phyloP scores from a whole-genome alignment of 2,888 invertebrate species.

The Amphipyra berbera region DNA sequence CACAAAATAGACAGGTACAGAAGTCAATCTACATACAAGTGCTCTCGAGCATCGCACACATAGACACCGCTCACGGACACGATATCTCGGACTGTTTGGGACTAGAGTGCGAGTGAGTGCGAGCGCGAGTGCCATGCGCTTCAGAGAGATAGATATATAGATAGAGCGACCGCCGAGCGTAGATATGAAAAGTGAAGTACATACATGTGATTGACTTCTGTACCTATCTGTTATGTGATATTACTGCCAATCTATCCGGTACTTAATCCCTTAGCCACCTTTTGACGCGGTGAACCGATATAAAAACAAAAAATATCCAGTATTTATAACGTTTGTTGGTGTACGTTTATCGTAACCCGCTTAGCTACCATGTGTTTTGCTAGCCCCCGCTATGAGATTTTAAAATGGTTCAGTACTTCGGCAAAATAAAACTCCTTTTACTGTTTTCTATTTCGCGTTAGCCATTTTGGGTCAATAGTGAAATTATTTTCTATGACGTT shows the following conservation, averaged over 20 bases:
- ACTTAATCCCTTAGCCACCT: conserved; percentile 12
- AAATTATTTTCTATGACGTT: conserved; percentile 23
- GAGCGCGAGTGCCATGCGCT: too few species aligned
- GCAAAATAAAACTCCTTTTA: conserved; percentile 31
- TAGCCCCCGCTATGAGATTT: conserved; percentile 29
- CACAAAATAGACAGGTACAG: too few species aligned
- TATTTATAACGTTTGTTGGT: conserved; percentile 37
- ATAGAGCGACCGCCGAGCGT: too few species aligned
- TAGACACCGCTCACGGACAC: too few species aligned
- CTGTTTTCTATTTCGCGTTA: conserved; percentile 29
- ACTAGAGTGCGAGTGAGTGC: too few species aligned
- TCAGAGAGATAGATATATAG: too few species aligned
- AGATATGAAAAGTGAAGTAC: too few species aligned
- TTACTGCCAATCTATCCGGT: conserved; percentile 3
- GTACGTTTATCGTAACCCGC: conserved; percentile 35
- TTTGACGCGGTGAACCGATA: conserved; percentile 18
- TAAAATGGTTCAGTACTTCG: conserved; percentile 16
- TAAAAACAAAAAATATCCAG: conserved; percentile 27
- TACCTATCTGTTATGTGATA: too few species aligned
- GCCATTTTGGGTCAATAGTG: conserved; percentile 17
- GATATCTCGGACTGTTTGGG: too few species aligned
- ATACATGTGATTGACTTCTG: too few species aligned
- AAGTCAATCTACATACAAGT: too few species aligned
- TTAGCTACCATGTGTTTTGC: conserved; percentile 32
- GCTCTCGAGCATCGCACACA: too few species aligned